Conservation (phyloP, 2,113 vertebrate species). For the Cynopterus brachyotis region DNA sequence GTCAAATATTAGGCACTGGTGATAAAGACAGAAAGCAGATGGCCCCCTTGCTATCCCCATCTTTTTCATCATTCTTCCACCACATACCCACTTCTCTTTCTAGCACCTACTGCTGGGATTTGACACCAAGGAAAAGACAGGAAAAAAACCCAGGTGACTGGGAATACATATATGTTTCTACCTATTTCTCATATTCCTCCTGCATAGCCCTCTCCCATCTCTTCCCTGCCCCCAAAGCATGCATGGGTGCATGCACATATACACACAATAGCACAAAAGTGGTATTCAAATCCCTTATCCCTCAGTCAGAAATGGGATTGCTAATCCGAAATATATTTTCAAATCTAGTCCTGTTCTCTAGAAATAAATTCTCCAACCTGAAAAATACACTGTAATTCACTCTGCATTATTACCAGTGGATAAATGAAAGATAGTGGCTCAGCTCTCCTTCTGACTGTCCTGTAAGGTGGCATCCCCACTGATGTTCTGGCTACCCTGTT, state of each 20-base stretch:
- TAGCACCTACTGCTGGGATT: not conserved
- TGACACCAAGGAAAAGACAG: not conserved
- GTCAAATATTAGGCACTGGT: not conserved
- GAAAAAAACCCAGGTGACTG: not conserved
- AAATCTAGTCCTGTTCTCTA: constrained; percentile 43
- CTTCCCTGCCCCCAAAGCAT: not conserved
- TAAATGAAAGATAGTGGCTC: constrained; percentile 72
- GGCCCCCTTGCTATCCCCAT: rapidly evolving
- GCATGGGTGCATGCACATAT: not conserved
- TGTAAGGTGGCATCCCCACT: constrained; percentile 35
- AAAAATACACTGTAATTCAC: constrained; percentile 69
- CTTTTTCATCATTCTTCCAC: not conserved
- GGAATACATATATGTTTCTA: not conserved
- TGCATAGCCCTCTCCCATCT: not conserved
- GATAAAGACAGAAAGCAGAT: not conserved
- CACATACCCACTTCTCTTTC: not conserved
- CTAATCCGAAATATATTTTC: constrained; percentile 53
- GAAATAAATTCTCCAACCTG: constrained; percentile 60
- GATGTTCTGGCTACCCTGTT: constrained; percentile 52
- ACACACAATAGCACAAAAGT: not conserved
- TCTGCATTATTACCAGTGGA: constrained; percentile 33
- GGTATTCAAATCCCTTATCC: not conserved
- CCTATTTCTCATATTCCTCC: not conserved
- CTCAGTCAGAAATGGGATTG: not conserved
- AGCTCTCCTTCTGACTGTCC: constrained; percentile 51